These are phyloP conservation scores for Anastrepha obliqua DNA, from an alignment of 1,140 invertebrate genomes.

Conservation along the genomic window DNA sequence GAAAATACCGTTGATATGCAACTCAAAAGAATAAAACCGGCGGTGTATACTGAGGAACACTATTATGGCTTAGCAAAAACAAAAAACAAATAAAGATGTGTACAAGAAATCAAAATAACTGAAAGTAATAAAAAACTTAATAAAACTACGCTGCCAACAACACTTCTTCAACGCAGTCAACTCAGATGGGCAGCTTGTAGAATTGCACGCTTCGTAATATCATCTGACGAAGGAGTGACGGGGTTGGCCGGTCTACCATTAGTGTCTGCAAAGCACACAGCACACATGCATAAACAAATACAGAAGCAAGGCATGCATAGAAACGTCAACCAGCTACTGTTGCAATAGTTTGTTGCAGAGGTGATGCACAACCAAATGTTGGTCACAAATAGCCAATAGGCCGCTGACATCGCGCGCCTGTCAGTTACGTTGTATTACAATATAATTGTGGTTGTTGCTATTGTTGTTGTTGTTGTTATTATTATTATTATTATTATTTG, in stretches of 20 bases:
- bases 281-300: background rate
- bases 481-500: conserved; percentile 35
- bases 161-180: background rate
- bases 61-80: background rate
- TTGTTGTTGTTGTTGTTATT: background rate
- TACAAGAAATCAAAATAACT: background rate
- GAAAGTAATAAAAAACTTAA: background rate
- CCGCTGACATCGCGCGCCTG: conserved; percentile 35
- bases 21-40: background rate
- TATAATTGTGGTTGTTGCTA: background rate
- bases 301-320: background rate
- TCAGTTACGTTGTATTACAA: background rate
- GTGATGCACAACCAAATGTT: conserved; percentile 45
- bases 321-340: conserved; percentile 19
- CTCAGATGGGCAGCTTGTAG: conserved; percentile 11
- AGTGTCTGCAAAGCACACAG: background rate
- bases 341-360: background rate
- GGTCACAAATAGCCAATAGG: conserved; percentile 25
- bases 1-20: background rate
- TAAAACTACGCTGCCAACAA: background rate
- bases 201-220: conserved; percentile 12
- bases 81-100: background rate
- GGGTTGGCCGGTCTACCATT: background rate
- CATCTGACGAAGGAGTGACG: background rate
- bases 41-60: background rate